Base-by-base conservation (phyloP, 1,140 invertebrate genomes). In the Pinna nobilis region DNA sequence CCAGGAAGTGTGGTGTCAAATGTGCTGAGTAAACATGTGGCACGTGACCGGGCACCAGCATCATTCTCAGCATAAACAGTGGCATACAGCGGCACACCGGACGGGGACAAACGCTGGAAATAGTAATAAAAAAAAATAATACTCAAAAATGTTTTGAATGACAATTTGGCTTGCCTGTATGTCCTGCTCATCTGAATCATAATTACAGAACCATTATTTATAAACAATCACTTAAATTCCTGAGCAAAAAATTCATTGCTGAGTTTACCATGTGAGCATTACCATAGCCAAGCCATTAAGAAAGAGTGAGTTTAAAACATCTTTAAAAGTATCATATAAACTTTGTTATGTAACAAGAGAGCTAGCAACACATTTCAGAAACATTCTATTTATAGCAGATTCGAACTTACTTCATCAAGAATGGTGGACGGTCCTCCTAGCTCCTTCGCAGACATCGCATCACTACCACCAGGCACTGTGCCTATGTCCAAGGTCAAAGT, bases 1-100 rank as follows among this genome's bases (percentile, higher is more conserved):
- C 44, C 63, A 23, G 82, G 82, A n/a, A 81, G 60, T 6, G 76
- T 82, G 18, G 74, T 70, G 51, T 84, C 82, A 72, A 80, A 84
- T 1, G 80, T 84, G 6, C 57, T 35, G 28, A 84, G 37, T 28
- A 51, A 57, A 74, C 82, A 84, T 13, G 77, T 77, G 1, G 74
- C 77, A 2, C 53, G 70, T n/a, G 66, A 47, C 20, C 57, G 47
- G 20, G 23, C 67, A 25, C 80, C 80, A 15, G 57, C 71, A 49
- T 64, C 76, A 63, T 84, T 84, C 37, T 53, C 57, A 49, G 72
- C 82, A 33, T 25, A 55, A 11, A 84, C 75, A 18, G 71, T 78
- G 70, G 81, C 79, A 61, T 79, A 80, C 4, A 84, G 49, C 15
- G 78, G 74, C 0, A 76, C 41, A 28, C 78, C 76, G 47, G 60